Evolutionary conservation across 2,113 vertebrate genomes (phyloP), one percentile per base, ranked within the genome.

Genomic region (Mus spicilegus): DNA sequence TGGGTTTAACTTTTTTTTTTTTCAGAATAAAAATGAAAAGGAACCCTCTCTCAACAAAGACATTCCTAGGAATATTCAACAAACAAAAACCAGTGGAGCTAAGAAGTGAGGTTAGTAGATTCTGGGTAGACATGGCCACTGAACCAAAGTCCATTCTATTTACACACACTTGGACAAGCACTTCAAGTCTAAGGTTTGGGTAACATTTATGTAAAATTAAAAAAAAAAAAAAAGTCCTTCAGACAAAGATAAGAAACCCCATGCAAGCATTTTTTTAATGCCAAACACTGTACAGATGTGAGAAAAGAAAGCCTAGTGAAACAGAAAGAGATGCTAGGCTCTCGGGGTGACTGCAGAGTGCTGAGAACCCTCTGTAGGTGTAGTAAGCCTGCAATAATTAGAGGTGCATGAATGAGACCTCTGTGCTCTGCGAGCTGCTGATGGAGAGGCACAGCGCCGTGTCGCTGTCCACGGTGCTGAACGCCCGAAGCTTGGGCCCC

Each of bases 381-480:
- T 63, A 5, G 14, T 49, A 33, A 85, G 16, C 0, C 3, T 16
- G 39, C n/a, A 17, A 6, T n/a, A 12, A 8, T 70, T 20, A 30
- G 51, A 80, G 42, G 20, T 46, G 12, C 39, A 3, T 24, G 24
- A 46, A 0, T 2, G 19, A 2, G 24, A 42, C 9, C 56, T 56
- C 28, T n/a, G 70, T 28, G 24, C 72, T 17, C 11, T 26, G 11
- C 5, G 13, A 17, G 61, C 49, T 0, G 10, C 51, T 0, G 17
- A 24, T 14, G 16, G 0, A 0, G 0, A 0, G 24, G 1, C 13
- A 1, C 1, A 7, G 12, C 67, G 19, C 36, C 46, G 0, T 3
- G 72, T 26, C 63, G 56, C 97, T 96, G 97, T 98, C 97, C 95
- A 12, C 0, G 90, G 97, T 97, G 92, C 97, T 97, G 97, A 97